Evolutionary conservation across 2,888 invertebrate genomes (phyloP), one percentile per base, ranked within the genome.

Genomic region (Crossocerus cetratus): DNA sequence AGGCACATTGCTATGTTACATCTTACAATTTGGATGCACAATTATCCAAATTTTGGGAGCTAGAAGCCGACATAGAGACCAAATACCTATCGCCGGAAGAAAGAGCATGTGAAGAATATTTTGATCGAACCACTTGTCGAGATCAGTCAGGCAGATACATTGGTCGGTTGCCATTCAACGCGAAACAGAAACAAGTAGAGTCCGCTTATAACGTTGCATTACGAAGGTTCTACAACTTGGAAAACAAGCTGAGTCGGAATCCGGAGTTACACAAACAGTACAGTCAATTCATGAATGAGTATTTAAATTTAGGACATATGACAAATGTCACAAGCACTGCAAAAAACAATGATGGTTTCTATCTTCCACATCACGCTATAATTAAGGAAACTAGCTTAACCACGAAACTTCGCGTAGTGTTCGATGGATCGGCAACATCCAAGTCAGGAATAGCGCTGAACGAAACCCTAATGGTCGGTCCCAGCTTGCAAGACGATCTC

Each of bases 241-340:
- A 65, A n/a, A 13, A 23, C 13, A 21, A 14, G 3, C 22, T 65
- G 8, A 14, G n/a, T 8, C 8, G 3, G 1, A 21, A 66, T 13
- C 16, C 3, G 14, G 43, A 54, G 2, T 0, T 60, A 13, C 13
- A 3, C 2, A 11, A 2, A 0, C 60, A 66, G 18, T 66, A 66
- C 8, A 3, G 2, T 0, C 16, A 53, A n/a, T 60, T 66, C 3
- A 1, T 66, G 16, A 11, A 3, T 0, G 67, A 61, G 14, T 68
- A 68, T 42, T 2, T 20, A 8, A 2, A 4, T 2, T 11, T 68
- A 5, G 61, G 32, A 0, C 62, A 68, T 5, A 68, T 68, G 67
- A 1, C 18, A 3, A 14, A 13, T 1, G 23, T n/a, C 3, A 2
- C 13, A 14, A n/a, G 16, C 3, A 22, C 16, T 32, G 18, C 5